Conservation (phyloP, 2,113 vertebrate species). For the Orientallactaga bullata region DNA sequence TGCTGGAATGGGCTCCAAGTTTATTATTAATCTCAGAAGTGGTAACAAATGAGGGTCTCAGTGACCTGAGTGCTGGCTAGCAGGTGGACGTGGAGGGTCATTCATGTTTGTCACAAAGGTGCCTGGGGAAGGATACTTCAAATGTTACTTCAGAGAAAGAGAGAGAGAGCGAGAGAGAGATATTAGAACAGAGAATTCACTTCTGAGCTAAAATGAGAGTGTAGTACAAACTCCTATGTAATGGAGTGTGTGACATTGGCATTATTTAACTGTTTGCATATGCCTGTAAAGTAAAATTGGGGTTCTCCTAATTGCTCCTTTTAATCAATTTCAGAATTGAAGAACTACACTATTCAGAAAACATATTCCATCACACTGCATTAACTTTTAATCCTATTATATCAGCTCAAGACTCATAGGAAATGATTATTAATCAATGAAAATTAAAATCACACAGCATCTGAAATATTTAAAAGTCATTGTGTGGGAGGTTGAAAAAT, state of each 20-base stretch:
- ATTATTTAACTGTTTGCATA: neutral
- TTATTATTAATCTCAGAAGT: slow-evolving; percentile 3
- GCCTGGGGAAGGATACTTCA: neutral
- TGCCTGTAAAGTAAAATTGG: neutral
- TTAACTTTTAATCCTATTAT: neutral
- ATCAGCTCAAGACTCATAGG: neutral
- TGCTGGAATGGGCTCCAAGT: neutral
- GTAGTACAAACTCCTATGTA: neutral
- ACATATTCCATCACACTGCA: neutral
- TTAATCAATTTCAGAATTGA: slow-evolving; percentile 9
- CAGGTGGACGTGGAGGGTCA: neutral
- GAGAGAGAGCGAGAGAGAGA: too few species aligned
- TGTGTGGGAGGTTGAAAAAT: neutral
- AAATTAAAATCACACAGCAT: neutral
- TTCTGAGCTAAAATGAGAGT: neutral
- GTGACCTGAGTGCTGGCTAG: neutral
- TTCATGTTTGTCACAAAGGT: neutral
- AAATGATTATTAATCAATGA: slow-evolving; percentile 10
- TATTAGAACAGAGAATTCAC: neutral
- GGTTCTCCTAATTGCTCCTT: neutral
- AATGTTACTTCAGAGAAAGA: neutral
- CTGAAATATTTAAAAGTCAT: neutral
- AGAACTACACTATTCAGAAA: neutral
- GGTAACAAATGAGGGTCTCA: neutral
- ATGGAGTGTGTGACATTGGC: neutral